Conservation (phyloP, 2,113 vertebrate species). For the Oreochromis spilurus region DNA sequence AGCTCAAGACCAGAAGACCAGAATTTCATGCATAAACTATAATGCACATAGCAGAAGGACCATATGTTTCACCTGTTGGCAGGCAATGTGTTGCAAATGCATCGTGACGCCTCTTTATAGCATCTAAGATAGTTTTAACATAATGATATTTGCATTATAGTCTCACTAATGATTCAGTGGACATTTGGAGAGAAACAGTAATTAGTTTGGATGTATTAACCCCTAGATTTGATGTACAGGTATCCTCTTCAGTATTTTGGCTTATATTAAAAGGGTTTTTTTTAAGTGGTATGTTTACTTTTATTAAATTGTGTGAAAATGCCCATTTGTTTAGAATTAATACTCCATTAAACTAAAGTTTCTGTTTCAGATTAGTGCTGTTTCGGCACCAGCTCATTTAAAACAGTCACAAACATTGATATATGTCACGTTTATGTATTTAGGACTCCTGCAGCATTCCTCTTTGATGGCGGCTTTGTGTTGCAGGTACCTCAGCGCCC, state of each 20-base stretch:
- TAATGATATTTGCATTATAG: not conserved
- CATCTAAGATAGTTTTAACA: slow-evolving; percentile 3
- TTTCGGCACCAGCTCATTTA: not conserved
- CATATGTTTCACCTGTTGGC: slow-evolving; percentile 35
- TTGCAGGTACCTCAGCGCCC: slow-evolving; percentile 79
- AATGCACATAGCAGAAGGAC: not conserved
- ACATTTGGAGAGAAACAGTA: not conserved
- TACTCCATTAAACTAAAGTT: not conserved
- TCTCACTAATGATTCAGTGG: not conserved
- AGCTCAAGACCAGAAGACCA: not conserved
- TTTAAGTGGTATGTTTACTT: not conserved
- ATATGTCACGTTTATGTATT: not conserved
- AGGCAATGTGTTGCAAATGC: slow-evolving; percentile 11
- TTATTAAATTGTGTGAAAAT: not conserved
- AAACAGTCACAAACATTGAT: not conserved
- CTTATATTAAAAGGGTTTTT: not conserved
- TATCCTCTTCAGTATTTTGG: not conserved
- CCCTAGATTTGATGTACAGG: not conserved
- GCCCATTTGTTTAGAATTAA: not conserved
- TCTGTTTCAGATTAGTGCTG: not conserved
- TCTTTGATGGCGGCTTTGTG: not conserved
- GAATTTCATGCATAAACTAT: not conserved
- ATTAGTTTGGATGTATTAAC: not conserved
- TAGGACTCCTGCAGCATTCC: not conserved
- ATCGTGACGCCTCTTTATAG: slow-evolving; percentile 3